Conservation (phyloP, 2,888 invertebrate genomes). For the Drosophila kokeensis region DNA sequence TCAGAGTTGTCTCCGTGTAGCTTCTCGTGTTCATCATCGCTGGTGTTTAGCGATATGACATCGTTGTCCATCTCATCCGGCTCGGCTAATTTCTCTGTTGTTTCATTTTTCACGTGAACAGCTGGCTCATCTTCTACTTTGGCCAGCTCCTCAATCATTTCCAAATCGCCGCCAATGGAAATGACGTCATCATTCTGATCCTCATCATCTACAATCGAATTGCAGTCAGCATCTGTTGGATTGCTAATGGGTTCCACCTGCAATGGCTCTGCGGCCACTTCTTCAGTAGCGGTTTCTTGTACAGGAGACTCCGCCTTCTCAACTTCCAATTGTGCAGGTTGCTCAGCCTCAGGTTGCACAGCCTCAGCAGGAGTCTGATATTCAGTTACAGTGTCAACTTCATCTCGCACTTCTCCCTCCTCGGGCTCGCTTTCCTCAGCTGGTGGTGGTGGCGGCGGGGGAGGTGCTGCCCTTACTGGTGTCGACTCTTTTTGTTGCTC, state of each 20-base stretch:
- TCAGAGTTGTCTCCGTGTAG: constrained; percentile 56
- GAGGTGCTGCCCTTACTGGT: background rate
- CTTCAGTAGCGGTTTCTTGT: background rate
- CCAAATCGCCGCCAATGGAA: constrained; percentile 84
- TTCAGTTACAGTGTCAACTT: constrained; percentile 27
- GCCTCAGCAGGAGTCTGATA: background rate
- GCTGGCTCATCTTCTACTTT: constrained; percentile 60
- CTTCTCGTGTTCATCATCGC: constrained; percentile 80
- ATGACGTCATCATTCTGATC: constrained; percentile 84
- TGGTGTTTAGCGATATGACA: constrained; percentile 79
- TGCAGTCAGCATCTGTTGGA: background rate
- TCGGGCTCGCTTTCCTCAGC: constrained; percentile 71
- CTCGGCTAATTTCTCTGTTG: constrained; percentile 9
- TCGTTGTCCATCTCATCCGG: constrained; percentile 73
- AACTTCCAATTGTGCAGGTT: background rate
- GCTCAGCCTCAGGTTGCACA: constrained; percentile 4
- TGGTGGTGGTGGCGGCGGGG: constrained; percentile 38
- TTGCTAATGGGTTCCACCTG: constrained; percentile 3
- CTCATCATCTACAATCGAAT: constrained; percentile 84
- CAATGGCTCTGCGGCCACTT: background rate
- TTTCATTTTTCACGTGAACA: constrained; percentile 58
- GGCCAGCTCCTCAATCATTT: constrained; percentile 83
- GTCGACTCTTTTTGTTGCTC: constrained; percentile 1
- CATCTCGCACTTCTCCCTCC: constrained; percentile 68
- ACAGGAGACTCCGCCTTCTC: constrained; percentile 11